phyloP scores from a whole-genome alignment of 2,888 invertebrate species.

The Scaptomyza tumidula region DNA sequence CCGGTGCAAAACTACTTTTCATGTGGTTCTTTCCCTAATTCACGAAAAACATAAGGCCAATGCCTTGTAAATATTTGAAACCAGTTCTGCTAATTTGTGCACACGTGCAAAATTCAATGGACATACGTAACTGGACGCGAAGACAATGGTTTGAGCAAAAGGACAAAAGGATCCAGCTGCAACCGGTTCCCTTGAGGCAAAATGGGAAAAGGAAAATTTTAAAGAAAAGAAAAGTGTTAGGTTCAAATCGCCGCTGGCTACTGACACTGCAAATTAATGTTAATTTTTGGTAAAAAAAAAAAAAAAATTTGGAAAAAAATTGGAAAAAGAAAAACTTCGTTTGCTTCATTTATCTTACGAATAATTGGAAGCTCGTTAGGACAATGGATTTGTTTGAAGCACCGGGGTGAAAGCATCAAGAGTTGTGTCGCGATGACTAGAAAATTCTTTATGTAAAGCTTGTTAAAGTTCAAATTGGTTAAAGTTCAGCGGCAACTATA shows the following conservation, averaged over 20 bases:
- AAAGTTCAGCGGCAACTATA: constrained; percentile 4
- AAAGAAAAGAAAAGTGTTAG: constrained; percentile 31
- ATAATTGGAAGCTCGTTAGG: constrained; percentile 71
- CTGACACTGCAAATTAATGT: constrained; percentile 78
- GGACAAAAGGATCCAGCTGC: constrained; percentile 53
- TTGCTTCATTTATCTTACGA: constrained; percentile 64
- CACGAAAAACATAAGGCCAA: constrained; percentile 54
- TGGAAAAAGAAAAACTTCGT: constrained; percentile 12
- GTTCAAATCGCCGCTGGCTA: constrained; percentile 59
- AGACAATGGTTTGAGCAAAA: constrained; percentile 34
- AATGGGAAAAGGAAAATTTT: neutral
- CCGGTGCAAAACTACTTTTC: constrained; percentile 48
- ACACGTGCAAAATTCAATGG: constrained; percentile 68
- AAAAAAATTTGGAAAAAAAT: neutral
- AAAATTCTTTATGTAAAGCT: constrained; percentile 1
- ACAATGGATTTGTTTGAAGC: constrained; percentile 32
- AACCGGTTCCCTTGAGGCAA: constrained; percentile 48
- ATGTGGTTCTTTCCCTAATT: constrained; percentile 40
- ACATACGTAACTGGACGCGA: constrained; percentile 37
- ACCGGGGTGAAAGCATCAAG: constrained; percentile 61
- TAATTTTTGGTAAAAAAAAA: constrained; percentile 73
- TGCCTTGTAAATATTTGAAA: constrained; percentile 45
- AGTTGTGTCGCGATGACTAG: constrained; percentile 41
- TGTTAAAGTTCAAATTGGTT: constrained; percentile 30
- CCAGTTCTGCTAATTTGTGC: constrained; percentile 79